Percentiles rank a stretch among this genome's conserved stretches.
Conservation (phyloP, 2,888 invertebrate genomes). For the Rhagonycha lutea region DNA sequence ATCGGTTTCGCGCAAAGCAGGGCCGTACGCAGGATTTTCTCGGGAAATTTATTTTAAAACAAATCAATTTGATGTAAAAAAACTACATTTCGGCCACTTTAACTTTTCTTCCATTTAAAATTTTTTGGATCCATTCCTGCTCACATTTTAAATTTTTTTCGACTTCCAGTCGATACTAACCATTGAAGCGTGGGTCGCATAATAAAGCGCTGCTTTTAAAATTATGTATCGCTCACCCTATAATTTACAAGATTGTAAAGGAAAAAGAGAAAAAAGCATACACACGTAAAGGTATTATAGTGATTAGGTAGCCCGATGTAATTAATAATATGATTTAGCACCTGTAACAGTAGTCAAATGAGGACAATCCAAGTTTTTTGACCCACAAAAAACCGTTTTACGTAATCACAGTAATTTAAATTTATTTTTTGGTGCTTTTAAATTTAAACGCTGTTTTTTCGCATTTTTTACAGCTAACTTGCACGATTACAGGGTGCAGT, state of each 20-base stretch:
- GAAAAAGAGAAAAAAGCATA: constrained; percentile 5
- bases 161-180: not conserved
- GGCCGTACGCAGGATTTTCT: no score
- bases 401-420: not conserved
- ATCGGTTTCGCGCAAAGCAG: not conserved
- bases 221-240: constrained; percentile 13
- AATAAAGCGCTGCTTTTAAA: constrained; percentile 15
- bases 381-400: not conserved
- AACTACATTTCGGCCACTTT: no score
- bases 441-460: not conserved
- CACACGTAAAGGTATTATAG: constrained; percentile 12
- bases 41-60: no score
- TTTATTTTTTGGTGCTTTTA: not conserved
- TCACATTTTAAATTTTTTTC: not conserved
- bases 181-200: constrained; percentile 16
- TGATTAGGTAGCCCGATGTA: constrained; percentile 6
- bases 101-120: not conserved
- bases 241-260: constrained; percentile 15
- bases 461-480: not conserved
- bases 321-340: constrained; percentile 15
- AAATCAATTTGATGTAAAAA: no score
- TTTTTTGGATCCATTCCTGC: not conserved
- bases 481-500: not conserved
- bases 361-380: not conserved
- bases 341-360: constrained; percentile 18